Evolutionary conservation across 1,140 invertebrate genomes (phyloP), one percentile per base, ranked within the genome.

Genomic region (Neodiprion lecontei): DNA sequence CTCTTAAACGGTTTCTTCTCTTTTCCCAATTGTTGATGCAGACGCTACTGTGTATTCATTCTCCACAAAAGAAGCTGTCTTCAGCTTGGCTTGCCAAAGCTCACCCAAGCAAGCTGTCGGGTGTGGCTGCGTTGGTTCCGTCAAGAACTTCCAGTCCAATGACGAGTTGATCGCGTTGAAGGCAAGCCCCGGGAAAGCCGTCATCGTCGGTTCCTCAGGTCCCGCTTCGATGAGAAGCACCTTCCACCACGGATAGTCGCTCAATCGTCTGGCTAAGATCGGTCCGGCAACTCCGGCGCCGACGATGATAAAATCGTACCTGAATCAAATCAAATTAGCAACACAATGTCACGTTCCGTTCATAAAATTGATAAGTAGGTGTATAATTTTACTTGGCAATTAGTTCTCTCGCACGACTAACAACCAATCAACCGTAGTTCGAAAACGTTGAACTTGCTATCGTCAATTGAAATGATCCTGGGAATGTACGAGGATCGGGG

Each of bases 141-240:
- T 92, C 71, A 83, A 81, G 72, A 91, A 92, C 7, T 85, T 87
- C 91, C 92, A 93, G 80, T 93, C 91, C 9, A 92, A 85, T 11
- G 84, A 87, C 8, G 91, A 90, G 71, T 91, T 90, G 4, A 93
- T 79, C 9, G 76, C 83, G 67, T 83, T 89, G 88, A 70, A 94
- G 72, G 92, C 91, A 4, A 93, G 87, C 7, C 91, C 91, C 9
- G 94, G 93, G 28, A 94, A 89, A 48, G 91, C 91, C 3, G 92
- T 92, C 10, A 93, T 89, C 47, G 92, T 90, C 3, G 92, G 92
- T 82, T 95, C 94, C 84, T 94, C 92, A 1, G 91, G 91, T 1
- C 95, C 95, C 4, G 94, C 95, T 89, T 96, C 95, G 75, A 90
- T 84, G 76, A 93, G 90, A 75, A 89, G 88, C 69, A 89, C 90